phyloP scores from a whole-genome alignment of 23 tunicate genomes.

The Halocynthia aurantium region DNA sequence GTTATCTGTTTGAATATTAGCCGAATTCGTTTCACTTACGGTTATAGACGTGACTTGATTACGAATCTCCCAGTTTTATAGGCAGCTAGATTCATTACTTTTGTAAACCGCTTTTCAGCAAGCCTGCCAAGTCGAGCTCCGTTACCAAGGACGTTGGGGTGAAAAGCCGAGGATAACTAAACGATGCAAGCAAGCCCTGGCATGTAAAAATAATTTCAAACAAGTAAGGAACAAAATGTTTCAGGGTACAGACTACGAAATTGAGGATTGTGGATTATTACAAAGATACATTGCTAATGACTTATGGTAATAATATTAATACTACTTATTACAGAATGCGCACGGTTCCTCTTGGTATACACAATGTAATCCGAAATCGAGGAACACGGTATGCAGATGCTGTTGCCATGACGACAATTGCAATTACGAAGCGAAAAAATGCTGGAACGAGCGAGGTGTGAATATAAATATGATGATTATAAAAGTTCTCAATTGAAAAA shows the following conservation, averaged over 20 bases:
- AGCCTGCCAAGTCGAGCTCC: slow-evolving; percentile 34
- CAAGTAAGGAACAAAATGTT: not conserved
- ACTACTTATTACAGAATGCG: slow-evolving; percentile 23
- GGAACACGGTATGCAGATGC: slow-evolving; percentile 57
- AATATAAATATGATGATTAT: too few relatives aligned
- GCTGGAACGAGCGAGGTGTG: slow-evolving; percentile 29
- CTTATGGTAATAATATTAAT: not conserved
- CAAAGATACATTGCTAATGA: not conserved
- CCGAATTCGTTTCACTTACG: too few relatives aligned
- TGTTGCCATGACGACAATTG: slow-evolving; percentile 54
- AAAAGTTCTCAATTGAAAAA: too few relatives aligned
- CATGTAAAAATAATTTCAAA: slow-evolving; percentile 4
- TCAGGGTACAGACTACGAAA: too few relatives aligned
- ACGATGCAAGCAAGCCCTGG: slow-evolving; percentile 16
- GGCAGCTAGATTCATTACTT: too few relatives aligned
- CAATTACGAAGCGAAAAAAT: slow-evolving; percentile 23
- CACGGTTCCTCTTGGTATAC: slow-evolving; percentile 14
- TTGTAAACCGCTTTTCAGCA: slow-evolving; percentile 1
- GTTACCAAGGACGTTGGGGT: slow-evolving; percentile 15
- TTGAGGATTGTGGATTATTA: too few relatives aligned
- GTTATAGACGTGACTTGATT: too few relatives aligned
- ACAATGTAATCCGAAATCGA: slow-evolving; percentile 47
- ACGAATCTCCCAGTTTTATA: too few relatives aligned
- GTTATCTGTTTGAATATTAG: too few relatives aligned
- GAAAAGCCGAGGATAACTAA: not conserved